Percentiles rank a stretch among this genome's conserved stretches.
Evolutionary conservation across 2,888 invertebrate genomes (phyloP).

Genomic region (Drosophila borborema): DNA sequence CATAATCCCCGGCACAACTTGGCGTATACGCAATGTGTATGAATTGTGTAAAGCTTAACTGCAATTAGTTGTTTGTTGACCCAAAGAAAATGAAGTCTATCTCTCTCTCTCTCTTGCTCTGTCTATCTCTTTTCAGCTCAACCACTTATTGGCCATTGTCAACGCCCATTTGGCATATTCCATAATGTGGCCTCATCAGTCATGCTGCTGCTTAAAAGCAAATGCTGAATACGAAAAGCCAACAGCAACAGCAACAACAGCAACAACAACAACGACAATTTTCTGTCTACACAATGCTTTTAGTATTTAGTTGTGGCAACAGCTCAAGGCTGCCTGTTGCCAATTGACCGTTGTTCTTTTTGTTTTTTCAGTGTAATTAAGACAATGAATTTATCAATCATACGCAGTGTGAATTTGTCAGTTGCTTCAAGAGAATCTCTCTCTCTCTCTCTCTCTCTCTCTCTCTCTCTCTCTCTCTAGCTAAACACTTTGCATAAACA

Average conservation of each 20-base stretch:
- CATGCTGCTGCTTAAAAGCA: conserved; percentile 50
- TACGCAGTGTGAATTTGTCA: conserved; percentile 71
- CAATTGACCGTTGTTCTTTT: conserved; percentile 33
- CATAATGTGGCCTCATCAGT: conserved; percentile 77
- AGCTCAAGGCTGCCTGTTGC: conserved; percentile 51
- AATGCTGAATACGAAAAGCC: conserved; percentile 22
- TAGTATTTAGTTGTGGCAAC: conserved; percentile 48
- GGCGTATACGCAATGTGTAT: conserved; percentile 41
- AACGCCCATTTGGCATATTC: conserved; percentile 69
- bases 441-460: neutral
- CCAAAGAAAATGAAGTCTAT: conserved; percentile 9
- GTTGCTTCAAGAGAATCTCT: neutral
- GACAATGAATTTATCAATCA: conserved; percentile 76
- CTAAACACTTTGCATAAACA: conserved; percentile 25
- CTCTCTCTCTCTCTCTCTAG: neutral
- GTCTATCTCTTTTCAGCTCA: neutral
- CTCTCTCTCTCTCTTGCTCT: conserved; percentile 5
- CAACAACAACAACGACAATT: neutral
- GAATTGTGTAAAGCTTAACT: conserved; percentile 4
- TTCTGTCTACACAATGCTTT: conserved; percentile 35
- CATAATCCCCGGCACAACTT: conserved; percentile 4
- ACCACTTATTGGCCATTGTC: conserved; percentile 42
- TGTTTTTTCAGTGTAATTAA: conserved; percentile 47
- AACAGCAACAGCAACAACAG: neutral
- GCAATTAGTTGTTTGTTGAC: conserved; percentile 50